Conservation (phyloP, 2,888 invertebrate species). For the Lasioglossum oenotherae region DNA sequence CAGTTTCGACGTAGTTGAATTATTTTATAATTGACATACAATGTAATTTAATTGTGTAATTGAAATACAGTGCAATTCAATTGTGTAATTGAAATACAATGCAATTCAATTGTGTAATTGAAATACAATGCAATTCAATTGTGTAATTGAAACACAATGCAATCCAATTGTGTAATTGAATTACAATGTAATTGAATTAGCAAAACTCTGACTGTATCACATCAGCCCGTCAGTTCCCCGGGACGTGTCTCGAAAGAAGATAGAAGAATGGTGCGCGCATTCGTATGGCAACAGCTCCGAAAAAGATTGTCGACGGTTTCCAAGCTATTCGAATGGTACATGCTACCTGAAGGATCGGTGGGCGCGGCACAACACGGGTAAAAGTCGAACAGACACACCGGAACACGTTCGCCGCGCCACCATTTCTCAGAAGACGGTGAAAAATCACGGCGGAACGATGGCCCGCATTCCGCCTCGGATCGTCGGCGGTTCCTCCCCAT, state of each 20-base stretch:
- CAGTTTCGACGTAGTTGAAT: too few relatives aligned
- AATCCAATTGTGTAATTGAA: too few relatives aligned
- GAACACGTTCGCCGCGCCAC: constrained; percentile 36
- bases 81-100: too few relatives aligned
- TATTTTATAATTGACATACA: too few relatives aligned
- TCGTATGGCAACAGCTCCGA: constrained; percentile 19
- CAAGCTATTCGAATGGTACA: constrained; percentile 29
- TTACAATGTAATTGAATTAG: too few relatives aligned
- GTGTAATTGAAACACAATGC: too few relatives aligned
- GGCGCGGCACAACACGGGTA: constrained; percentile 41
- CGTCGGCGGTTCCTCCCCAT: constrained; percentile 47
- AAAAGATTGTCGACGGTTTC: constrained; percentile 39
- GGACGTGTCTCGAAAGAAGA: neutral
- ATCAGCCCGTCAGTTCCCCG: neutral
- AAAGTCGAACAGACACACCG: constrained; percentile 32
- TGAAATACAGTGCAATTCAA: too few relatives aligned
- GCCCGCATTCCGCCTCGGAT: constrained; percentile 62
- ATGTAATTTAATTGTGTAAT: too few relatives aligned
- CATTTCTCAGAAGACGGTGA: constrained; percentile 64
- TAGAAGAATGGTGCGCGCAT: neutral
- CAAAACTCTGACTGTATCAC: too few relatives aligned
- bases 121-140: too few relatives aligned
- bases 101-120: too few relatives aligned
- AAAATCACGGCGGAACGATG: constrained; percentile 67
- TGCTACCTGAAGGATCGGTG: constrained; percentile 36